Evolutionary conservation across 2,797 vertebrate species (phyloP).

Genomic region (Peromyscus aztecus): DNA sequence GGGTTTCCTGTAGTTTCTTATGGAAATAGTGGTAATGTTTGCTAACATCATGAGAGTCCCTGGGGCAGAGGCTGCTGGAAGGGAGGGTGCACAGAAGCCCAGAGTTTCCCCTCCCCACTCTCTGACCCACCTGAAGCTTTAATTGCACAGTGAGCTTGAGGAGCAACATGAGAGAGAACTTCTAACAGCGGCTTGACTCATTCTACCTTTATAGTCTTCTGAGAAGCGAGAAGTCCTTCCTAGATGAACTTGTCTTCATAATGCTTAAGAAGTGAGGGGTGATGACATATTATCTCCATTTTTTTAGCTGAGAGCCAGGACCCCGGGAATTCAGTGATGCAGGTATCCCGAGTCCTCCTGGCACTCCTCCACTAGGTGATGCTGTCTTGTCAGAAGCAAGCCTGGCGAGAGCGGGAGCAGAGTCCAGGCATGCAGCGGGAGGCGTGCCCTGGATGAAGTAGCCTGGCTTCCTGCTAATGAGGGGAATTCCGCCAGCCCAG

Average conservation of each 20-base stretch:
- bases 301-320: background rate
- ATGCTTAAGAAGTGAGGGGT: too few species aligned
- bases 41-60: background rate
- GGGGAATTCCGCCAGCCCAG: conserved; percentile 92
- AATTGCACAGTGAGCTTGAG: too few species aligned
- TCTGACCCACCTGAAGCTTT: background rate
- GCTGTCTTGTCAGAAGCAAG: background rate
- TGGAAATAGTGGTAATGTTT: background rate
- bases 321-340: too few species aligned
- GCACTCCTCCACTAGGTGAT: background rate
- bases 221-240: background rate
- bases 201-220: background rate
- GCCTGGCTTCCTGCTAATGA: conserved; percentile 88
- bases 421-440: background rate
- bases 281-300: background rate
- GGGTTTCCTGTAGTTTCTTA: background rate
- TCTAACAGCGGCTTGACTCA: too few species aligned
- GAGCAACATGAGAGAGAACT: rapidly evolving
- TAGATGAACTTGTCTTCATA: background rate
- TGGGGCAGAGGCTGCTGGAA: background rate
- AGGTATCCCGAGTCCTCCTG: background rate
- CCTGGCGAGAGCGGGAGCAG: background rate
- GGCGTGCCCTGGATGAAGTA: background rate
- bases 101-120: rapidly evolving
- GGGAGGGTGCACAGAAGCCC: background rate